These are phyloP conservation scores for Pandemis heparana DNA, from an alignment of 2,888 invertebrate species.

Conservation along the genomic window DNA sequence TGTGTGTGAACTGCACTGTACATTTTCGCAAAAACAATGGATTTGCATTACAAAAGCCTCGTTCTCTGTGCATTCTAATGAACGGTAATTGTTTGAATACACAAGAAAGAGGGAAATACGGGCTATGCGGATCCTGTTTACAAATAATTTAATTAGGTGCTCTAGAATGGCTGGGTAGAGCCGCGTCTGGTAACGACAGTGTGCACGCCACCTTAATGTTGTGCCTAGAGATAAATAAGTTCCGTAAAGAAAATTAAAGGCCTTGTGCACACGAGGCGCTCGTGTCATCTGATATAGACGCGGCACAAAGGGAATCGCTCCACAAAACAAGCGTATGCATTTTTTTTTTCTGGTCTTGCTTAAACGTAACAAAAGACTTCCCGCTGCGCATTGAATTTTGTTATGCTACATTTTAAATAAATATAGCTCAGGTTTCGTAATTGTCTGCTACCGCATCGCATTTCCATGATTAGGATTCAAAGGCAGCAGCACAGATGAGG, in stretches of 20 bases:
- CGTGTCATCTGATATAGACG: slow-evolving; percentile 20
- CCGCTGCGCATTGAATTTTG: not conserved
- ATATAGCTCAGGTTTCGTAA: too few relatives aligned
- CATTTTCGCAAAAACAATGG: slow-evolving; percentile 65
- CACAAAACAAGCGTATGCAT: slow-evolving; percentile 12
- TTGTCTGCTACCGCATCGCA: too few relatives aligned
- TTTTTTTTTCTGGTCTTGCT: not conserved
- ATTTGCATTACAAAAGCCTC: slow-evolving; percentile 74
- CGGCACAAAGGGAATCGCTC: not conserved
- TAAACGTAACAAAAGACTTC: not conserved
- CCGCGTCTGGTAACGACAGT: slow-evolving; percentile 7
- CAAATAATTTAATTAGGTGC: slow-evolving; percentile 50
- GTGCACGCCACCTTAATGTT: slow-evolving; percentile 1
- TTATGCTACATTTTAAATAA: too few relatives aligned
- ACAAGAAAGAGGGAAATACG: slow-evolving; percentile 66
- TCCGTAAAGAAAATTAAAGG: slow-evolving; percentile 26
- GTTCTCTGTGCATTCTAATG: slow-evolving; percentile 68
- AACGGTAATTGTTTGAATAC: slow-evolving; percentile 77
- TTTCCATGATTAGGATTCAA: too few relatives aligned
- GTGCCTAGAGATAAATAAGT: slow-evolving; percentile 14
- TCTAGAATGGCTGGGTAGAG: slow-evolving; percentile 27
- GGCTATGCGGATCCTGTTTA: slow-evolving; percentile 59
- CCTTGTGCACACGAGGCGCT: slow-evolving; percentile 27
- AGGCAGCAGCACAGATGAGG: too few relatives aligned
- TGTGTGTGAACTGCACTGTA: slow-evolving; percentile 41